These are phyloP conservation scores for Liolophura sinensis DNA, from an alignment of 1,140 invertebrate species.

Conservation along the genomic window DNA sequence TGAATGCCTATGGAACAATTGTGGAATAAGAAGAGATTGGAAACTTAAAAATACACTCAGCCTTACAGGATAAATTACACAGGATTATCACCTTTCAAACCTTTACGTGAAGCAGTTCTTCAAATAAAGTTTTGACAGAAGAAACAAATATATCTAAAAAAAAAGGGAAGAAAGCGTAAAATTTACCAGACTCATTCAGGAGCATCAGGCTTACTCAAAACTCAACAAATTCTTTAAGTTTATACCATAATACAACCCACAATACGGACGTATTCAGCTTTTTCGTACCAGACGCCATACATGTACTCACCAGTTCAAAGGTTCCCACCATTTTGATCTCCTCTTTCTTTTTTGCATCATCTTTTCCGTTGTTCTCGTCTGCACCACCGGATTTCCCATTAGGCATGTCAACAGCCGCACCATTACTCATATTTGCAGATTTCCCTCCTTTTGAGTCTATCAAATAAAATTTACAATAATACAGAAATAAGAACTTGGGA, in stretches of 20 bases:
- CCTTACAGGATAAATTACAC: too few relatives aligned
- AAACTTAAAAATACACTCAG: too few relatives aligned
- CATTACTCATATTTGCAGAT: background rate
- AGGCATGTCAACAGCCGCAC: too few relatives aligned
- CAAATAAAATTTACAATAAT: too few relatives aligned
- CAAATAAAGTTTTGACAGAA: background rate
- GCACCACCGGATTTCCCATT: background rate
- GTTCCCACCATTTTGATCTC: slow-evolving; percentile 26
- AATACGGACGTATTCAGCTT: background rate
- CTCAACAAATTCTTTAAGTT: background rate
- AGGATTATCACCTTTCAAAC: too few relatives aligned
- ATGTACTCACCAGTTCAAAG: slow-evolving; percentile 27
- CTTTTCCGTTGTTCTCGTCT: slow-evolving; percentile 3
- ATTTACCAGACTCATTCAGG: background rate
- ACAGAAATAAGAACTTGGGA: too few relatives aligned
- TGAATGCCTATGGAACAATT: too few relatives aligned
- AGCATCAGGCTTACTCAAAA: background rate
- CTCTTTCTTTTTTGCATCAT: slow-evolving; percentile 25
- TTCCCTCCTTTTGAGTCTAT: slow-evolving; percentile 8
- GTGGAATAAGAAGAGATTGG: too few relatives aligned
- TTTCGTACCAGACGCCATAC: background rate
- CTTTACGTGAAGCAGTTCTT: too few relatives aligned
- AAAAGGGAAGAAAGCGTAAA: background rate
- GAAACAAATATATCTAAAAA: background rate
- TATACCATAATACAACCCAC: background rate